Evolutionary conservation across 2,797 vertebrate genomes (phyloP).

Genomic region (Galago senegalensis): DNA sequence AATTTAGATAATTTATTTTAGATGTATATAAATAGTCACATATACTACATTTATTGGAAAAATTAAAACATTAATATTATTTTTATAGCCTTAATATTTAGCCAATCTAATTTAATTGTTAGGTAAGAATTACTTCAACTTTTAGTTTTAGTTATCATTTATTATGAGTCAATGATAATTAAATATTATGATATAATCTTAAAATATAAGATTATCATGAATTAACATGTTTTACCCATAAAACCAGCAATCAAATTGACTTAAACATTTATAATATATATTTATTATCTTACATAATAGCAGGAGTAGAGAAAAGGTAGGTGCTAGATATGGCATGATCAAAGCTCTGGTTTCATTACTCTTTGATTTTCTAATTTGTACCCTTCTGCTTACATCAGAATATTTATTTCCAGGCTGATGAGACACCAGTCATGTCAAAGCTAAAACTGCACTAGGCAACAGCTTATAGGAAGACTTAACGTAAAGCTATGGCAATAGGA

Average conservation of each 20-base stretch:
- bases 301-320: background rate
- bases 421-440: background rate
- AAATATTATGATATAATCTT: background rate
- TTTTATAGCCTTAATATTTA: background rate
- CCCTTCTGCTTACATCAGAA: background rate
- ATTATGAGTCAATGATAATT: background rate
- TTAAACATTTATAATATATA: background rate
- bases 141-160: background rate
- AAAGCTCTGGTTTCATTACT: background rate
- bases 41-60: background rate
- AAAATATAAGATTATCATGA: background rate
- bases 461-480: background rate
- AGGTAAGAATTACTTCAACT: background rate
- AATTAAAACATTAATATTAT: background rate
- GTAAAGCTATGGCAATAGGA: background rate
- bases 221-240: background rate
- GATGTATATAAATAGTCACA: background rate
- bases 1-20: background rate
- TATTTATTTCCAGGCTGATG: background rate
- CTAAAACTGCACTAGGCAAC: background rate
- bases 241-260: background rate
- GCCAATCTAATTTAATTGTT: background rate
- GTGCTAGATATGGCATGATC: background rate
- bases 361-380: background rate
- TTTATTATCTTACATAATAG: background rate